phyloP scores from a whole-genome alignment of 2,888 invertebrate genomes.

The Molorchus minor region DNA sequence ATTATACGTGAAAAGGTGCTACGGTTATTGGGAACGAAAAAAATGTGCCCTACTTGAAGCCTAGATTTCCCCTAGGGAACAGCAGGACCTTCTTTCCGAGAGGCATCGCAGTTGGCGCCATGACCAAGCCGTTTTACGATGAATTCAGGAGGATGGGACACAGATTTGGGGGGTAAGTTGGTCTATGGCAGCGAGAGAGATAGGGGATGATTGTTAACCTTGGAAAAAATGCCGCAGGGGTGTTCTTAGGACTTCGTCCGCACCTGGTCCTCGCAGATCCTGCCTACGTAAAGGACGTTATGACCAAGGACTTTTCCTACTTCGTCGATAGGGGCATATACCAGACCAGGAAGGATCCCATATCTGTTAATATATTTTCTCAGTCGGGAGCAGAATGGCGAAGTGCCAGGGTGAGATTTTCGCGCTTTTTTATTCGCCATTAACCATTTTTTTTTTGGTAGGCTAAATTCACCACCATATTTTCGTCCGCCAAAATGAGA shows the following conservation, averaged over 20 bases:
- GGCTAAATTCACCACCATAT: no score
- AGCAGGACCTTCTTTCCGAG: background rate
- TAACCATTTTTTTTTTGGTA: no score
- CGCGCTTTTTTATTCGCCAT: no score
- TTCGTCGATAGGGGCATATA: slow-evolving; percentile 50
- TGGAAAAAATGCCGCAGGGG: no score
- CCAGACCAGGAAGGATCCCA: slow-evolving; percentile 43
- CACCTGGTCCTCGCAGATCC: slow-evolving; percentile 48
- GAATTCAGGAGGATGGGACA: slow-evolving; percentile 20
- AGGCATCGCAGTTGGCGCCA: slow-evolving; percentile 11
- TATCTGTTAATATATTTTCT: no score
- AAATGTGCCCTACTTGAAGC: slow-evolving; percentile 16
- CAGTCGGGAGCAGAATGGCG: no score
- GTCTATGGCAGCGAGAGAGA: no score
- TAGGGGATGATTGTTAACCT: no score
- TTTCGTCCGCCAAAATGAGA: no score
- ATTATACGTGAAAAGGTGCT: slow-evolving; percentile 4
- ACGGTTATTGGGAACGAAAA: slow-evolving; percentile 18
- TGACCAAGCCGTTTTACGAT: slow-evolving; percentile 11
- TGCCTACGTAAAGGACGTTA: slow-evolving; percentile 44
- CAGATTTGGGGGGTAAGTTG: slow-evolving; percentile 25
- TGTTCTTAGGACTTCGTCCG: slow-evolving; percentile 38
- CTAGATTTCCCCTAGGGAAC: slow-evolving; percentile 26
- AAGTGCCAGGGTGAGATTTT: no score
- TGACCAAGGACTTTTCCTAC: slow-evolving; percentile 50